Percentiles rank a stretch among this genome's conserved stretches.
Evolutionary conservation across 2,113 vertebrate genomes (phyloP).

Genomic region (Oostethus manadensis): DNA sequence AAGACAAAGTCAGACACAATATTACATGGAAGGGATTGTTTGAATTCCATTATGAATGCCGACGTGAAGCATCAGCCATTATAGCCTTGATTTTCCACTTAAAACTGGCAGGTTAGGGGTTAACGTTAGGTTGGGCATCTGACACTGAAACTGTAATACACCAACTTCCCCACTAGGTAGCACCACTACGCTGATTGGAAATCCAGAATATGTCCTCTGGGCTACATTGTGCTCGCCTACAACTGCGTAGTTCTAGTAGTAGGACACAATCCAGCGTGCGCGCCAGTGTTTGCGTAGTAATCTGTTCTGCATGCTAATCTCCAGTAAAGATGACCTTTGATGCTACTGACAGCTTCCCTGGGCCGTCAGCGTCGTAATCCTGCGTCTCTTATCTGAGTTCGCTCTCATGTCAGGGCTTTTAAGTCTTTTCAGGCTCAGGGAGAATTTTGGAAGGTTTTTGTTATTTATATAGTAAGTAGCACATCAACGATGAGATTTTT

Average conservation of each 20-base stretch:
- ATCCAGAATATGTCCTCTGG: too few species aligned
- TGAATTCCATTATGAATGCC: conserved; percentile 60
- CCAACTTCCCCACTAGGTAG: background rate
- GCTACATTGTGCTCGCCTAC: too few species aligned
- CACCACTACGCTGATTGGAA: too few species aligned
- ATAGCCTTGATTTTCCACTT: conserved; percentile 50
- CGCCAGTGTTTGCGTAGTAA: background rate
- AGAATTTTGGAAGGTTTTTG: too few species aligned
- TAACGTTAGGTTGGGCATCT: too few species aligned
- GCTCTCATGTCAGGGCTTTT: background rate
- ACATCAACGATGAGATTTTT: background rate
- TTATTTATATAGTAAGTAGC: background rate
- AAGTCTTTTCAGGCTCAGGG: background rate
- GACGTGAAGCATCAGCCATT: conserved; percentile 32
- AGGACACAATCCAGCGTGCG: too few species aligned
- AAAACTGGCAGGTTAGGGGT: conserved; percentile 20
- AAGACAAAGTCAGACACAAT: conserved; percentile 57
- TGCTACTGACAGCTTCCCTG: background rate
- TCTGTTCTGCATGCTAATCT: background rate
- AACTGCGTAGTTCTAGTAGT: too few species aligned
- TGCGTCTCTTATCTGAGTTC: background rate
- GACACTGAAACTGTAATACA: too few species aligned
- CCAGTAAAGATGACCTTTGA: conserved; percentile 3
- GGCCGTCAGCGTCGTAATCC: background rate
- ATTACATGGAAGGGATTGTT: conserved; percentile 63